Evolutionary conservation across 2,797 vertebrate species (phyloP).

Genomic region (Silurus aristotelis): DNA sequence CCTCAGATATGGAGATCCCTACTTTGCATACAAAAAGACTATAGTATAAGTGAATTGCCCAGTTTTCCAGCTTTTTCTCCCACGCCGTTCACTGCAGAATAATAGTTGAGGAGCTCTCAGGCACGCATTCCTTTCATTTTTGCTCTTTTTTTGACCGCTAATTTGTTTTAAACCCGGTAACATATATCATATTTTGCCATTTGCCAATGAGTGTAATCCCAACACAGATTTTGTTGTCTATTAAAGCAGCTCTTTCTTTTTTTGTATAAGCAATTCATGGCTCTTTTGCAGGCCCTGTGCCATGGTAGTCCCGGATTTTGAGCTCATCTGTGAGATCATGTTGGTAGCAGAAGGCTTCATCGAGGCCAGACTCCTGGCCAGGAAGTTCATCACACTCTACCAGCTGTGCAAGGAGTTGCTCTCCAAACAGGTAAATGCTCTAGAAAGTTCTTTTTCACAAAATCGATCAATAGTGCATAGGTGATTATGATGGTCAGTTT

Average conservation of each 20-base stretch:
- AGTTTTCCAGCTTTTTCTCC: too few species aligned
- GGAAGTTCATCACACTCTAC: conserved; percentile 95
- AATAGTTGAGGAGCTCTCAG: too few species aligned
- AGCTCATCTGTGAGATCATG: conserved; percentile 98
- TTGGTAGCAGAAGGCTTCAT: conserved; percentile 94
- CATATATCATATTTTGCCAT: too few species aligned
- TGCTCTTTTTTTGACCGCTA: too few species aligned
- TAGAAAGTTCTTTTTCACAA: background rate
- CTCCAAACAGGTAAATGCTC: conserved; percentile 87
- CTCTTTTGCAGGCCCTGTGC: conserved; percentile 84
- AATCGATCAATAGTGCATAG: background rate
- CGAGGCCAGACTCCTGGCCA: conserved; percentile 81
- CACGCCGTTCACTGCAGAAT: too few species aligned
- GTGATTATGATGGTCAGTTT: background rate
- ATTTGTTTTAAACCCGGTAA: too few species aligned
- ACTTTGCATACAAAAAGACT: too few species aligned
- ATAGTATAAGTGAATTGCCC: too few species aligned
- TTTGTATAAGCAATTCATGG: background rate
- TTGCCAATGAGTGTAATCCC: too few species aligned
- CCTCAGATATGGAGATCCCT: too few species aligned
- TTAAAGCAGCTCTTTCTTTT: background rate
- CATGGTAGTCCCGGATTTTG: conserved; percentile 97
- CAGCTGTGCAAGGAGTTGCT: conserved; percentile 91
- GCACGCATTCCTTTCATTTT: too few species aligned
- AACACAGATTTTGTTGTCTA: background rate